phyloP scores from a whole-genome alignment of 1,140 invertebrate genomes.

The Bombus pyrosoma region DNA sequence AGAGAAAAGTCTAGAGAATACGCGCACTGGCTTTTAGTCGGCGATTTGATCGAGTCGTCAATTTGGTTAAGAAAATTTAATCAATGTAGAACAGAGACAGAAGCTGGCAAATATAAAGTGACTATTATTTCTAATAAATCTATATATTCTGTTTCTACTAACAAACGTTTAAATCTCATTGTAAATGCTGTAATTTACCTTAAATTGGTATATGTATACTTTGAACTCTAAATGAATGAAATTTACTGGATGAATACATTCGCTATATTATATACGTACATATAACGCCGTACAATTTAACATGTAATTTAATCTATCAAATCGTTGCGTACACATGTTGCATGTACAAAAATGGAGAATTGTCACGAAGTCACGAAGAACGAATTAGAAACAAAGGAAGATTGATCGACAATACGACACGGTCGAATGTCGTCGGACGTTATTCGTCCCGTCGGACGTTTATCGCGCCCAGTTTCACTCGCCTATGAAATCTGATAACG shows the following conservation, averaged over 20 bases:
- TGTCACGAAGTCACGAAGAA: background rate
- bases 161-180: background rate
- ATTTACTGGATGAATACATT: background rate
- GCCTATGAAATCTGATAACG: conserved; percentile 54
- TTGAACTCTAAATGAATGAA: background rate
- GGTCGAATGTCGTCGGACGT: conserved; percentile 10
- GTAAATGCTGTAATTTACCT: background rate
- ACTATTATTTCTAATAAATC: background rate
- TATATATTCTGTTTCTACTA: background rate
- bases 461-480: conserved; percentile 12
- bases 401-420: background rate
- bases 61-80: background rate
- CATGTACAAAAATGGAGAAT: background rate
- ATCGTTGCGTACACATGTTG: background rate
- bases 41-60: background rate
- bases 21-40: background rate
- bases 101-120: background rate
- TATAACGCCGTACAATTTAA: background rate
- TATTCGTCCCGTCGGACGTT: conserved; percentile 40
- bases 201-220: background rate
- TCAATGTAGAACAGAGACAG: background rate
- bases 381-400: background rate
- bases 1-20: background rate
- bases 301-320: background rate
- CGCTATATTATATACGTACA: background rate